A percentile compares a stretch with the other conserved stretches of the same genome.
Evolutionary conservation across 2,113 vertebrate species (phyloP).

Genomic region (Pelmatolapia mariae): DNA sequence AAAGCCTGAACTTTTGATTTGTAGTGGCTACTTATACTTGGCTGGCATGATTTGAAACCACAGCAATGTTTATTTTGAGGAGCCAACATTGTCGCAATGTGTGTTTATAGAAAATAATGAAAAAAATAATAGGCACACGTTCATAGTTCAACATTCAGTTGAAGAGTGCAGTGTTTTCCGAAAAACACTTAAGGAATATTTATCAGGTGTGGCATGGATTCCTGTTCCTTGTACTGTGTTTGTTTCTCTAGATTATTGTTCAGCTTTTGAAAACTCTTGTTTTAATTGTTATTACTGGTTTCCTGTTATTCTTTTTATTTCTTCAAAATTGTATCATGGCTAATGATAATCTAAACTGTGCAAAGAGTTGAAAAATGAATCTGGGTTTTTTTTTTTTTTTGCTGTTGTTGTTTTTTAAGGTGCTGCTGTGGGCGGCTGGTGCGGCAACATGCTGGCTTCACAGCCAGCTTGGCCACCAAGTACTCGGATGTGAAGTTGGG

Average conservation of each 20-base stretch:
- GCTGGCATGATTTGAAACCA: not conserved
- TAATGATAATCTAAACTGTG: not conserved
- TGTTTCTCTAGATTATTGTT: not conserved
- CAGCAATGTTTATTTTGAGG: not conserved
- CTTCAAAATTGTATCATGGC: not conserved
- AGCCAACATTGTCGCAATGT: not conserved
- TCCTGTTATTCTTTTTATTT: not conserved
- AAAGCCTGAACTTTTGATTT: not conserved
- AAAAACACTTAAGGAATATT: not conserved
- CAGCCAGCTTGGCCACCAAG: conserved; percentile 91
- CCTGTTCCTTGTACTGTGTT: not conserved
- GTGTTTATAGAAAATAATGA: not conserved
- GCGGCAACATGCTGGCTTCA: conserved; percentile 94
- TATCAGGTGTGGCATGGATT: not conserved
- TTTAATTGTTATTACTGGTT: not conserved
- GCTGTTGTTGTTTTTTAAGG: conserved; percentile 62
- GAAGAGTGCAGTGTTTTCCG: not conserved
- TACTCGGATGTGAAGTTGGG: conserved; percentile 95
- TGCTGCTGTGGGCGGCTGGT: conserved; percentile 97
- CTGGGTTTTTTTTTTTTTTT: accelerated
- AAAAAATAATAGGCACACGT: not conserved
- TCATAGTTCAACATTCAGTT: not conserved
- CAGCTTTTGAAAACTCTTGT: not conserved
- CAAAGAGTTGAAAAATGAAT: not conserved
- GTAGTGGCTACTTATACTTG: not conserved